phyloP scores from a whole-genome alignment of 2,888 invertebrate species.

The Drosophila cyrtoloma region DNA sequence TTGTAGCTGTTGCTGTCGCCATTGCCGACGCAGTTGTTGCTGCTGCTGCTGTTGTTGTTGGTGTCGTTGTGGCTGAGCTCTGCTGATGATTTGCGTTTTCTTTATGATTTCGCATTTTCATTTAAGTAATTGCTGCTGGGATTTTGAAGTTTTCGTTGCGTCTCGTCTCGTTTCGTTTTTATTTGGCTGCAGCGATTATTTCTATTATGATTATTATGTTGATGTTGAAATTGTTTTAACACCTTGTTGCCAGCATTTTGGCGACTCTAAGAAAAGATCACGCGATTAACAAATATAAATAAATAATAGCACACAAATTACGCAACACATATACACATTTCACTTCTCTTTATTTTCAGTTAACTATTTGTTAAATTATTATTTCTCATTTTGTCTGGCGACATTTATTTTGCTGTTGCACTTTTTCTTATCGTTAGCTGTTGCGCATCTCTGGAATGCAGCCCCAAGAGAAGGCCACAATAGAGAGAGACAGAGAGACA shows the following conservation, averaged over 20 bases:
- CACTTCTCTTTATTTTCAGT: conserved; percentile 35
- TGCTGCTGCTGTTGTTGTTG: conserved; percentile 35
- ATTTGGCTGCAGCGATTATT: conserved; percentile 37
- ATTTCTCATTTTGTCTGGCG: conserved; percentile 41
- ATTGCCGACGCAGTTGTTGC: conserved; percentile 34
- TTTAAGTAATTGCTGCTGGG: conserved; percentile 64
- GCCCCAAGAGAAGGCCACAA: conserved; percentile 33
- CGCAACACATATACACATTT: conserved; percentile 47
- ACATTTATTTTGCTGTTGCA: conserved; percentile 49
- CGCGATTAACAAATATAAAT: conserved; percentile 32
- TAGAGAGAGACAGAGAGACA: neutral
- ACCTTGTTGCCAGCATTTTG: conserved; percentile 64
- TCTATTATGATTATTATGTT: conserved; percentile 49
- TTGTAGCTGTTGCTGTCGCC: conserved; percentile 38
- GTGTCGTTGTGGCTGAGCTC: conserved; percentile 56
- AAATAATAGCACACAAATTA: conserved; percentile 39
- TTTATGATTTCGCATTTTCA: conserved; percentile 80
- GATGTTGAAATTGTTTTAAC: conserved; percentile 65
- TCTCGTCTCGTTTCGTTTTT: conserved; percentile 26
- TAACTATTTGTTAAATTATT: conserved; percentile 31
- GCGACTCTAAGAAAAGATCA: conserved; percentile 46
- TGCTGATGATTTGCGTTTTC: conserved; percentile 77
- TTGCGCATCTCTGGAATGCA: conserved; percentile 78
- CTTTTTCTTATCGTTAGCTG: conserved; percentile 63
- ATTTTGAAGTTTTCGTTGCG: conserved; percentile 39